phyloP scores from a whole-genome alignment of 1,140 invertebrate species.

The Listronotus bonariensis region DNA sequence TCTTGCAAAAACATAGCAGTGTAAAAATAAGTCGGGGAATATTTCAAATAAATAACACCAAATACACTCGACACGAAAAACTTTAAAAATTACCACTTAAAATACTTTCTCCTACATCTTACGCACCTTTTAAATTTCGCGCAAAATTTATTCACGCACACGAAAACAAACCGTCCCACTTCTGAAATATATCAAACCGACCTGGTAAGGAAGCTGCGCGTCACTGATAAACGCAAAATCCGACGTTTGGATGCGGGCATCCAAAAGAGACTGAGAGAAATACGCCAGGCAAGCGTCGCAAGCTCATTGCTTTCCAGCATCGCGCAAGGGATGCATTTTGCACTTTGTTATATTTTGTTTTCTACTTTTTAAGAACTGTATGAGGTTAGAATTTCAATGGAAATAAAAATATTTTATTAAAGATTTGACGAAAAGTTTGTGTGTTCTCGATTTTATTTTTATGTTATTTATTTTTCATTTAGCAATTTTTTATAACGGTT shows the following conservation, averaged over 20 bases:
- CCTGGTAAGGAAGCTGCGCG: constrained; percentile 12
- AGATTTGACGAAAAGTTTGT: too few species aligned
- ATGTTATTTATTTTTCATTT: too few species aligned
- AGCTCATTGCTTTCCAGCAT: constrained; percentile 20
- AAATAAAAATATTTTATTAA: not conserved
- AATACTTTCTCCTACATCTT: too few species aligned
- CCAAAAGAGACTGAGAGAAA: constrained; percentile 18
- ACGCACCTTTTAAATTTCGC: not conserved
- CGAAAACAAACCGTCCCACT: not conserved
- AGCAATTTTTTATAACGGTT: too few species aligned
- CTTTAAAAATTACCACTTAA: too few species aligned
- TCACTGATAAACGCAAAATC: constrained; percentile 10
- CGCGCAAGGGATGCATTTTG: constrained; percentile 26
- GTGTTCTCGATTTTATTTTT: too few species aligned
- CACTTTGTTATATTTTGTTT: constrained; percentile 22
- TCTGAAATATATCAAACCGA: constrained; percentile 5
- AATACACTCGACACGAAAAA: too few species aligned
- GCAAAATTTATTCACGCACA: not conserved
- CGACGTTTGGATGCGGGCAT: constrained; percentile 15
- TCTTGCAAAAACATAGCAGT: too few species aligned
- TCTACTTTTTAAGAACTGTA: constrained; percentile 8
- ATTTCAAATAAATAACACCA: too few species aligned
- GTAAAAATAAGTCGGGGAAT: too few species aligned
- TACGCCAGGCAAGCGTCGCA: constrained; percentile 16
- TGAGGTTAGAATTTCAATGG: constrained; percentile 14